Percentiles rank a stretch among this genome's conserved stretches.
These are phyloP conservation scores for Cryptotis parvus DNA, from an alignment of 2,113 vertebrate species.

Conservation along the genomic window DNA sequence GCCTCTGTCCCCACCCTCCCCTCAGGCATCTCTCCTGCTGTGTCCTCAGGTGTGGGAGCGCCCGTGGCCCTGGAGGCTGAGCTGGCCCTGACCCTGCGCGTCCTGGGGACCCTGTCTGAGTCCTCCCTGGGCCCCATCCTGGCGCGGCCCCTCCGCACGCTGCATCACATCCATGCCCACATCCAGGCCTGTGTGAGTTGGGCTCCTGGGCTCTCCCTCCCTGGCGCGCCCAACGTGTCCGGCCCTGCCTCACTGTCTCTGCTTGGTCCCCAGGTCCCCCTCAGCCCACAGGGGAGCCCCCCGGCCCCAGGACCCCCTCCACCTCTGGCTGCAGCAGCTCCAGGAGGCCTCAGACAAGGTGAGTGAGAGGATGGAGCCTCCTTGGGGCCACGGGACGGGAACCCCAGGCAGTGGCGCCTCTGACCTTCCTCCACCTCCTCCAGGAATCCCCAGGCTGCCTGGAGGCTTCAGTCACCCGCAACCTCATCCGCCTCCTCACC, in stretches of 20 bases:
- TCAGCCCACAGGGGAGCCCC: neutral
- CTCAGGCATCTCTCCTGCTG: neutral
- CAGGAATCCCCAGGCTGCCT: conserved; percentile 62
- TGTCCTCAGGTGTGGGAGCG: conserved; percentile 42
- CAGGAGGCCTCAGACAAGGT: neutral
- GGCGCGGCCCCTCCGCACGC: neutral
- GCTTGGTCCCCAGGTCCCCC: neutral
- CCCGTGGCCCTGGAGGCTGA: conserved; percentile 54
- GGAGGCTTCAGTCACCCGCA: conserved; percentile 1
- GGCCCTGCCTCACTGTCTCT: neutral
- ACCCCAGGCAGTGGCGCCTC: neutral
- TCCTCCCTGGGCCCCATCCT: neutral
- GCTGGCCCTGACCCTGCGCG: conserved; percentile 27
- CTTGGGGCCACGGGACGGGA: neutral
- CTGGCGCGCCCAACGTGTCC: too few species aligned
- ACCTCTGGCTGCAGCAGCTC: neutral
- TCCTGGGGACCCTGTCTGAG: conserved; percentile 45
- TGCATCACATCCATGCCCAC: neutral
- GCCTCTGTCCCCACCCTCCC: neutral
- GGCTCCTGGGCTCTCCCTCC: neutral
- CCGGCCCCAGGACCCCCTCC: neutral
- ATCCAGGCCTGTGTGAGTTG: conserved; percentile 66
- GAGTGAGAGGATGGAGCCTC: neutral
- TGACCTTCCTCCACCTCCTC: neutral
- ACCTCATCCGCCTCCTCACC: neutral